These are phyloP conservation scores for Cyphomyrus discorhynchus DNA, from an alignment of 2,113 vertebrate species.

Conservation along the genomic window DNA sequence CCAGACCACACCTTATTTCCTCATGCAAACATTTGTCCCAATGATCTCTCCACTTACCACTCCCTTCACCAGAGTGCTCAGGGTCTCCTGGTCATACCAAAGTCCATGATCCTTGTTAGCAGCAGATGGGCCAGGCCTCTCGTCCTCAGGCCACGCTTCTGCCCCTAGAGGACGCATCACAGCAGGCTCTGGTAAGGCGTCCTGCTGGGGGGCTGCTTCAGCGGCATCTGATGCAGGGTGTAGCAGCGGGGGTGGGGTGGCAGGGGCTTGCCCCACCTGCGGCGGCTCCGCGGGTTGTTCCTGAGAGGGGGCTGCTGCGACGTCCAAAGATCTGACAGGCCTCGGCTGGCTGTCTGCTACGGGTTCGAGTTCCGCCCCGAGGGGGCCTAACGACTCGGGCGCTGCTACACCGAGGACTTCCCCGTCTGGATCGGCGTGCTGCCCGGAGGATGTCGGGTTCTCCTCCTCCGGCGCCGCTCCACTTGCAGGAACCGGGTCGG, in stretches of 20 bases:
- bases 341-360: constrained; percentile 13
- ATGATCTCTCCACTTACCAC: constrained; percentile 53
- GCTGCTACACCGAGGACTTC: not conserved
- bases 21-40: not conserved
- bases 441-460: constrained; percentile 1
- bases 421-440: not conserved
- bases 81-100: constrained; percentile 31
- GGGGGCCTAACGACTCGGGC: not conserved
- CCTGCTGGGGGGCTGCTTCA: not conserved
- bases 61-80: constrained; percentile 45
- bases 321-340: constrained; percentile 13
- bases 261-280: constrained; percentile 27
- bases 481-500: constrained; percentile 14
- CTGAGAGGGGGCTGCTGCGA: not conserved
- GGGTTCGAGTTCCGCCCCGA: constrained; percentile 5
- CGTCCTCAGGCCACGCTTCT: constrained; percentile 41
- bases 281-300: constrained; percentile 11
- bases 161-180: not conserved
- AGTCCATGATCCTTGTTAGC: constrained; percentile 26
- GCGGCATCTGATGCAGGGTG: constrained; percentile 36
- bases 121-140: constrained; percentile 59
- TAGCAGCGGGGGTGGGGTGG: constrained; percentile 31
- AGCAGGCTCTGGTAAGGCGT: not conserved
- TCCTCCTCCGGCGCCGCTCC: not conserved
- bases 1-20: not conserved